Evolutionary conservation across 1,140 invertebrate species (phyloP).

Genomic region (Bombus vancouverensis): DNA sequence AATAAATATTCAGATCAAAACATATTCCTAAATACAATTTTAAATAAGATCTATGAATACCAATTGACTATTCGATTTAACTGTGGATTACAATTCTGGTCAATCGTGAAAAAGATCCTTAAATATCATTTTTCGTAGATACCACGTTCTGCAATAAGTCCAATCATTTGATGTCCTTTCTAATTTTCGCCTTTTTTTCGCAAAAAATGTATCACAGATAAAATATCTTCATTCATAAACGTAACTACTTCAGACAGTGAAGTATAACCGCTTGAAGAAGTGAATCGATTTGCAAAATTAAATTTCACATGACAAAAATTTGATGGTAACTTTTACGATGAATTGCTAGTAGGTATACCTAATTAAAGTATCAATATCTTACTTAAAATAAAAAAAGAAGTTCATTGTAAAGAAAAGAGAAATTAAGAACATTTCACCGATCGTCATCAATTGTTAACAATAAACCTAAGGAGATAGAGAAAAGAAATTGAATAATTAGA

Average conservation of each 20-base stretch:
- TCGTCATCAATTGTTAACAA: slow-evolving; percentile 55
- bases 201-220: slow-evolving; percentile 64
- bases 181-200: slow-evolving; percentile 29
- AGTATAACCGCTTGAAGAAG: slow-evolving; percentile 70
- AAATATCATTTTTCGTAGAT: slow-evolving; percentile 2
- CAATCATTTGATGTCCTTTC: slow-evolving; percentile 14
- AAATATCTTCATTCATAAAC: slow-evolving; percentile 39
- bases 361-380: slow-evolving; percentile 37
- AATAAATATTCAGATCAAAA: slow-evolving; percentile 23
- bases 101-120: neutral
- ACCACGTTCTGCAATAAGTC: slow-evolving; percentile 32
- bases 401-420: neutral
- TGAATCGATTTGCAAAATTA: slow-evolving; percentile 70
- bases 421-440: slow-evolving; percentile 12
- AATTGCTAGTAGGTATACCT: slow-evolving; percentile 33
- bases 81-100: neutral
- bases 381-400: slow-evolving; percentile 2
- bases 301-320: slow-evolving; percentile 48
- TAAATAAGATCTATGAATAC: slow-evolving; percentile 29
- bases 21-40: slow-evolving; percentile 27
- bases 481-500: slow-evolving; percentile 65
- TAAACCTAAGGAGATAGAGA: slow-evolving; percentile 70
- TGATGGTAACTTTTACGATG: slow-evolving; percentile 53
- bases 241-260: slow-evolving; percentile 43
- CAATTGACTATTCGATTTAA: slow-evolving; percentile 17